phyloP scores from a whole-genome alignment of 2,113 vertebrate species.

The Zapornia atra region DNA sequence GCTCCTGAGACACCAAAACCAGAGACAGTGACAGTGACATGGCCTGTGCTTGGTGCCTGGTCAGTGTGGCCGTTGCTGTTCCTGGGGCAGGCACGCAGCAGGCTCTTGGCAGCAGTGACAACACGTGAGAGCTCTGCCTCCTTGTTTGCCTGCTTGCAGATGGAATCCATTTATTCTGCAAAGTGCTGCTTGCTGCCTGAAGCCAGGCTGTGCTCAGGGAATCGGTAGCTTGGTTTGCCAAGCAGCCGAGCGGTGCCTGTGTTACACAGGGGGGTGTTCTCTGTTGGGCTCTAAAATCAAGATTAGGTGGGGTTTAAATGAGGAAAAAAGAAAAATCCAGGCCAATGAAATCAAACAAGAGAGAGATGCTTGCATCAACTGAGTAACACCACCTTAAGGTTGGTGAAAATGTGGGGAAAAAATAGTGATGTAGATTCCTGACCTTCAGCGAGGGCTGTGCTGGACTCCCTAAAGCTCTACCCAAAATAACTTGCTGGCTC shows the following conservation, averaged over 20 bases:
- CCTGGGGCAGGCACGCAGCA: background rate
- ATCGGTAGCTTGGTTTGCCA: constrained; percentile 45
- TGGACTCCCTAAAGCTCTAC: background rate
- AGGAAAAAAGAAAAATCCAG: background rate
- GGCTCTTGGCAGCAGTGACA: background rate
- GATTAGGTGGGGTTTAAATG: background rate
- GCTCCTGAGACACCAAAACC: background rate
- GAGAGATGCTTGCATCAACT: background rate
- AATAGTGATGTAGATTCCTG: background rate
- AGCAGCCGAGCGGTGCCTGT: background rate
- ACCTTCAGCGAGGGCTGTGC: background rate
- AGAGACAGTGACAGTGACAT: accelerated
- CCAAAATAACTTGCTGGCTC: background rate
- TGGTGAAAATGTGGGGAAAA: background rate
- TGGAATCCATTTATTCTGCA: constrained; percentile 19
- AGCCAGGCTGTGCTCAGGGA: constrained; percentile 31
- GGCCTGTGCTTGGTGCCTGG: background rate
- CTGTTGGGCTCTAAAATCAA: constrained; percentile 1
- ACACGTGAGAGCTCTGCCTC: background rate
- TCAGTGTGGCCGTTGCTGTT: background rate
- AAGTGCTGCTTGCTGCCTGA: constrained; percentile 12
- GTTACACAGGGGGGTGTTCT: constrained; percentile 35
- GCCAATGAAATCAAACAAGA: constrained; percentile 20
- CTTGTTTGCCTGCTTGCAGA: background rate
- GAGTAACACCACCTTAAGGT: background rate